phyloP scores from a whole-genome alignment of 2,113 vertebrate species.

The Microcebus murinus region DNA sequence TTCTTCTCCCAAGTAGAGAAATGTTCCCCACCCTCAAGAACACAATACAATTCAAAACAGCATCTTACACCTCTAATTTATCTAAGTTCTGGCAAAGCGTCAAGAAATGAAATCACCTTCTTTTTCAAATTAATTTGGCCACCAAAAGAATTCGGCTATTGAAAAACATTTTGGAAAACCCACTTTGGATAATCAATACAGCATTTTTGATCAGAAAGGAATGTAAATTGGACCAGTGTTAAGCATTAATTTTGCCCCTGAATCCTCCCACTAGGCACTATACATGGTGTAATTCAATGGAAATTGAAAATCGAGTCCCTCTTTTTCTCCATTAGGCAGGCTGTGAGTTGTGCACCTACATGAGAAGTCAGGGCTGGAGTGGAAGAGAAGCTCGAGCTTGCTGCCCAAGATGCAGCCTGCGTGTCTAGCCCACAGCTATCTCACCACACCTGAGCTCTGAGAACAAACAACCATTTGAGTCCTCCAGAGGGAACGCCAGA shows the following conservation, averaged over 20 bases:
- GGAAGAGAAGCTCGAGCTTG: neutral
- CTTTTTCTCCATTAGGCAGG: neutral
- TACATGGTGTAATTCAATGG: constrained; percentile 63
- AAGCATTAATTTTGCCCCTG: constrained; percentile 33
- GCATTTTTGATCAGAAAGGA: constrained; percentile 23
- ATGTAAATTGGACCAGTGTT: neutral
- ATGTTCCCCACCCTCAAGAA: neutral
- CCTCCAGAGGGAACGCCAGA: constrained; percentile 8
- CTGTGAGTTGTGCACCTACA: neutral
- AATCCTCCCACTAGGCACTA: constrained; percentile 27
- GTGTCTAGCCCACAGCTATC: neutral
- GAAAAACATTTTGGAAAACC: constrained; percentile 21
- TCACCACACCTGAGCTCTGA: constrained; percentile 71
- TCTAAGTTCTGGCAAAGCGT: neutral
- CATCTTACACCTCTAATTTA: neutral
- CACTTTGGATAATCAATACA: constrained; percentile 43
- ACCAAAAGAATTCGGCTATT: neutral
- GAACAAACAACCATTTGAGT: constrained; percentile 65
- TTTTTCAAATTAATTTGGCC: constrained; percentile 1
- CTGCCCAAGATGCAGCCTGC: neutral
- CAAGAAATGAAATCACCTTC: neutral
- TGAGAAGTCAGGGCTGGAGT: neutral
- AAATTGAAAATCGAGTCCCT: constrained; percentile 61
- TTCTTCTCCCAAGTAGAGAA: neutral
- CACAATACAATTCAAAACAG: neutral